Conservation (phyloP, 2,888 invertebrate species). For the Pachydiplax longipennis region DNA sequence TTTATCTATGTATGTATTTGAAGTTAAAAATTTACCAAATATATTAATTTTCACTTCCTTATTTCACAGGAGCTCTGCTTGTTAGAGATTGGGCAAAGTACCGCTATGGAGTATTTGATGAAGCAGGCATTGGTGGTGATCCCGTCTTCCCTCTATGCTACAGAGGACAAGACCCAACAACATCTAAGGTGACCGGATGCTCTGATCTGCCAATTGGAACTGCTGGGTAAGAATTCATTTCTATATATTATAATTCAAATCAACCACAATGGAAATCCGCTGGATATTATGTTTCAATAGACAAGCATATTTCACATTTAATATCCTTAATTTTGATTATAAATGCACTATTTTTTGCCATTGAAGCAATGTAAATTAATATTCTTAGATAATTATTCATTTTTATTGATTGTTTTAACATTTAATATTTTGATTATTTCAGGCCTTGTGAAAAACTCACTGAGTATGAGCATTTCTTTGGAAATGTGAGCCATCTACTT, state of each 20-base stretch:
- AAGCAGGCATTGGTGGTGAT: constrained; percentile 67
- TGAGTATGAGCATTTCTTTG: constrained; percentile 32
- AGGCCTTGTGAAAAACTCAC: constrained; percentile 55
- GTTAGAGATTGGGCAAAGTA: constrained; percentile 72
- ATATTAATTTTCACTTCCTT: constrained; percentile 47
- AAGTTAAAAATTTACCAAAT: too few relatives aligned
- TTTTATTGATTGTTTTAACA: too few relatives aligned
- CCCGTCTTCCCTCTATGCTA: constrained; percentile 67
- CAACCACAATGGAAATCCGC: neutral
- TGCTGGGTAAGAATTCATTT: constrained; percentile 59
- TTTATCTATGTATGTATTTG: too few relatives aligned
- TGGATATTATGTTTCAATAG: neutral
- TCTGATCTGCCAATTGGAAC: constrained; percentile 63
- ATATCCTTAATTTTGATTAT: too few relatives aligned
- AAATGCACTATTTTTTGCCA: neutral
- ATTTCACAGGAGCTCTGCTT: constrained; percentile 60
- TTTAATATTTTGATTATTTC: constrained; percentile 47
- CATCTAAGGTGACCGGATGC: constrained; percentile 63
- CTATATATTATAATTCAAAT: neutral
- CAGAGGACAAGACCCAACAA: constrained; percentile 58
- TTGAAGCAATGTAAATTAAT: neutral
- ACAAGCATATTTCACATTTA: neutral
- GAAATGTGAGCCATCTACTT: constrained; percentile 55
- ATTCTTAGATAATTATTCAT: too few relatives aligned
- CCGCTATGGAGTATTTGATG: constrained; percentile 74